Base-by-base conservation (phyloP, 2,797 vertebrate genomes). In the Phoebastria nigripes region DNA sequence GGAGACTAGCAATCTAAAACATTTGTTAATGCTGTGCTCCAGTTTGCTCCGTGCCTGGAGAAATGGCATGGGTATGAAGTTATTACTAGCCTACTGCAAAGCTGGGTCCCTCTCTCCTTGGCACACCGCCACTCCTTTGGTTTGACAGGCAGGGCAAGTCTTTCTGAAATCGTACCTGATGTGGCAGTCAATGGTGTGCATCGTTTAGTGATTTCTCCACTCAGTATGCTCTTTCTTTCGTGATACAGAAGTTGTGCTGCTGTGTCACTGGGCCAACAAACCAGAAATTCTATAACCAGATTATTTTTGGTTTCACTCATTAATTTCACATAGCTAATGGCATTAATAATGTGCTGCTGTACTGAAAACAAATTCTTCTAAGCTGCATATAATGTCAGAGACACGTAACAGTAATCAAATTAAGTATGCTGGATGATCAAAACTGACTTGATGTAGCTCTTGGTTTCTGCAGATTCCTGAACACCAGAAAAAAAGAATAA, bases 91-190 rank as follows among this genome's bases (percentile, higher is more conserved):
- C 35, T 67, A 7, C 15, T 39, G 28, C 13, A 56, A 76, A 72
- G 9, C 14, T 52, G 26, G 3, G 33, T 35, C 4, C 2, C 9
- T 82, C 9, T 61, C 8, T 59, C 71, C 55, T 59, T 46, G n/a
- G 25, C 12, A 67, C 13, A 65, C 7, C 0, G 0, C 8, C 56
- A 8, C 8, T 76, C 26, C 73, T 59, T 37, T 15, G 8, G 24
- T 78, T 61, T 88, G 76, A 67, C 3, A 55, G 26, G 15, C 21
- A 73, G 12, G 15, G 3, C 15, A 49, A 63, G 26, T 3, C 13
- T 35, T 71, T 76, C 47, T 72, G 42, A 73, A 82, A 52, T 41
- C 33, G 44, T 58, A 41, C 35, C 39, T 51, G 46, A 26, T 46
- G 31, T 0, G 0, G 11, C 37, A 72, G 56, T 47, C 31, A 39